Evolutionary conservation across 2,113 vertebrate genomes (phyloP).

Genomic region (Chunga burmeisteri): DNA sequence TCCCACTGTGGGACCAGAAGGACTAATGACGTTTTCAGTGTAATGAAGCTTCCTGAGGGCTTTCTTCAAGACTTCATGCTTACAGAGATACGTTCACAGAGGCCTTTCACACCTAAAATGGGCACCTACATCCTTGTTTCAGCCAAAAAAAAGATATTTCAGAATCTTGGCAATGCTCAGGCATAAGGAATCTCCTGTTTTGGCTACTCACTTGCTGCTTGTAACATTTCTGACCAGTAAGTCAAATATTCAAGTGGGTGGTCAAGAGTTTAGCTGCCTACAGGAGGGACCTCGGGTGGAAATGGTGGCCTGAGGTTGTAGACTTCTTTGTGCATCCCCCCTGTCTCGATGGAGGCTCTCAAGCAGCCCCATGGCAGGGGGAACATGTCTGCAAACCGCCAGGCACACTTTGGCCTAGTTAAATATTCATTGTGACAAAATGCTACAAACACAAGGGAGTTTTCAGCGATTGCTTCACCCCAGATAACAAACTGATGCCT

Average conservation of each 20-base stretch:
- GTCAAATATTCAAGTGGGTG: background rate
- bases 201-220: background rate
- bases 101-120: background rate
- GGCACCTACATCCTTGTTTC: background rate
- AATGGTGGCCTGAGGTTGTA: background rate
- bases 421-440: slow-evolving; percentile 54
- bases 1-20: background rate
- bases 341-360: background rate
- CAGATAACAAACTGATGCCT: background rate
- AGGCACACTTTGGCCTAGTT: background rate
- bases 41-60: background rate
- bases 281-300: background rate
- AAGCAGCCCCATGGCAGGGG: background rate
- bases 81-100: background rate
- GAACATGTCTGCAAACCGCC: background rate
- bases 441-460: background rate
- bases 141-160: background rate
- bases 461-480: background rate
- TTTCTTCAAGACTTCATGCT: background rate
- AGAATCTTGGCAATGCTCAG: background rate
- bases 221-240: background rate
- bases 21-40: background rate
- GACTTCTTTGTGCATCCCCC: background rate
- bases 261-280: background rate
- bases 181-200: background rate